Base-by-base conservation (phyloP, 2,888 invertebrate species). In the Mythimna impura region DNA sequence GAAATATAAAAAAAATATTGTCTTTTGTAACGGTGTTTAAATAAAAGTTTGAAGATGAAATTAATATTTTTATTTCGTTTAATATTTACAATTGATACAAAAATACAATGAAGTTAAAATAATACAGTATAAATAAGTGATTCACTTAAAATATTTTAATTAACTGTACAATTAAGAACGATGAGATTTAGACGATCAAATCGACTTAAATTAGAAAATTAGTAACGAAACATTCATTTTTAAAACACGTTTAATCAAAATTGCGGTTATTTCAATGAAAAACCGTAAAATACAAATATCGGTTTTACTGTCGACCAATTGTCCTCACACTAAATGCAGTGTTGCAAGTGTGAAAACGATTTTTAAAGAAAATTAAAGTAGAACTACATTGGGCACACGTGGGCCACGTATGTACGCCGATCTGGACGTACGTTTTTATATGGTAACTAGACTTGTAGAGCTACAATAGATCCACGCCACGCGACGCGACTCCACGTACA, bases 51-150 rank as follows among this genome's bases (percentile, higher is more conserved):
- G 7, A 9, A 69, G 71, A 71, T 43, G 60, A 40, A 47, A 63
- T 58, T 54, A 9, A 62, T 68, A 58, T 68, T 68, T 77, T 81
- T 61, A 71, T 81, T 70, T 58, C 25, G 55, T 68, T 73, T 64
- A 61, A 47, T 81, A 80, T 81, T 78, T 74, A 80, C 78, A 81
- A 30, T 71, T 47, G 30, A 62, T 81, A 81, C 40, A 81, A 81
- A 81, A 81, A 68, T 80, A 80, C 60, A 66, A 62, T 67, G 47
- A 62, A 4, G 60, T 30, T 67, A 79, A 66, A 76, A 79, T 70
- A n/a, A 75, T 66, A 63, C 2, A 63, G 65, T 60, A 54, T 73
- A 68, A 75, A 78, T 80, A 78, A 70, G 63, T 60, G 36, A 61
- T 68, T 66, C 34, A 72, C 74, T 40, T 73, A 73, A 12, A 30